Base-by-base conservation (phyloP, 2,113 vertebrate genomes). In the Empidonax traillii region DNA sequence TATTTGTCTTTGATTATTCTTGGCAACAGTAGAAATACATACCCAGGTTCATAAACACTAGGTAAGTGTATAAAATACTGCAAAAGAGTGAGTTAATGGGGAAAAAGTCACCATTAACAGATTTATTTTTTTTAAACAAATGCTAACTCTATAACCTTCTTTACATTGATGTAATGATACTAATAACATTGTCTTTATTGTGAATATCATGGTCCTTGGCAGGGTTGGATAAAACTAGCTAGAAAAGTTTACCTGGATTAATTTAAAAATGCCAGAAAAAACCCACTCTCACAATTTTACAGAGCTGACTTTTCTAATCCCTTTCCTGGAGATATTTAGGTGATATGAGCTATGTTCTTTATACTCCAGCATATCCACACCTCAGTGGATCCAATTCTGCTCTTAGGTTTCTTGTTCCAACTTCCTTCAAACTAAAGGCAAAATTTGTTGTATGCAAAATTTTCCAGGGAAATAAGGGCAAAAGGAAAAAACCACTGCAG, bases 131-230 rank as follows among this genome's bases (percentile, higher is more conserved):
- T 95, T 88, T 71, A 37, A 74, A 90, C 59, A 96, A 96, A 97
- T 91, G 30, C 78, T 95, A 95, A 97, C 81, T 96, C 95, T 92
- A 51, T 97, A 97, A 96, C 77, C 81, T 93, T 93, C 92, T 96
- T 95, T 97, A 96, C 91, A 83, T 88, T 89, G 93, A 94, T 93
- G 88, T 91, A 97, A 93, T 72, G 51, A 91, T 97, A 94, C 90
- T 89, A 97, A 92, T 94, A 95, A 94, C 78, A 71, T 65, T 94
- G 87, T 72, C 83, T 92, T 97, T 96, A 97, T 93, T 96, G 89
- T 93, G 96, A 85, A 85, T 92, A 95, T 90, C 76, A 97, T 62
- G 74, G 55, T 90, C 87, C 49, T 77, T 93, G 85, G 77, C 74
- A 73, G 6, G 21, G 79, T 35, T 86, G 5, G 78, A 95, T 85